These are phyloP conservation scores for Lagopus leucura DNA, from an alignment of 2,113 vertebrate genomes.

Conservation along the genomic window DNA sequence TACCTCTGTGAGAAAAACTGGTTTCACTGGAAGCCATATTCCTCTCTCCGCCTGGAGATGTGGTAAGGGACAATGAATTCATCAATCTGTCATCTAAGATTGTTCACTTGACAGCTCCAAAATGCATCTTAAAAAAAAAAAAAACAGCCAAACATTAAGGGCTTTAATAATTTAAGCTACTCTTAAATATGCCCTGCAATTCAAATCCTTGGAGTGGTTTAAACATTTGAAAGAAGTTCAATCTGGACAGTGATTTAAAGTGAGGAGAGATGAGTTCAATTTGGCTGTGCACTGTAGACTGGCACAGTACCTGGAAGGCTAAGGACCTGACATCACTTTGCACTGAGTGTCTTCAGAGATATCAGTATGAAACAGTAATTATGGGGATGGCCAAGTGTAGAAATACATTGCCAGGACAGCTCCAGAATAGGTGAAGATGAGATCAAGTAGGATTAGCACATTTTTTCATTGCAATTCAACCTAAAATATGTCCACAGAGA, in stretches of 20 bases:
- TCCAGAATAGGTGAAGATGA: neutral
- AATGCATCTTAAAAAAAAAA: slow-evolving; percentile 61
- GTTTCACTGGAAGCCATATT: neutral
- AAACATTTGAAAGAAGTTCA: slow-evolving; percentile 73
- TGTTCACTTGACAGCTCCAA: slow-evolving; percentile 69
- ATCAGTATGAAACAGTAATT: neutral
- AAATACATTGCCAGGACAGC: neutral
- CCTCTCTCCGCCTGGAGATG: neutral
- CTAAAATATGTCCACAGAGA: neutral
- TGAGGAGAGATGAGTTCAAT: slow-evolving; percentile 38
- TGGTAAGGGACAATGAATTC: slow-evolving; percentile 50
- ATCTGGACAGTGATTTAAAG: slow-evolving; percentile 61
- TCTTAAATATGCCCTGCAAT: slow-evolving; percentile 72
- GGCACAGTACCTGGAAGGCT: neutral
- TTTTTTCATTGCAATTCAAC: neutral
- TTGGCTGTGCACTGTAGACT: slow-evolving; percentile 38
- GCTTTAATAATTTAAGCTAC: slow-evolving; percentile 74
- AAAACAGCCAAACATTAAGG: slow-evolving; percentile 56
- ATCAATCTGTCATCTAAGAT: slow-evolving; percentile 69
- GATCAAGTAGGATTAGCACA: neutral
- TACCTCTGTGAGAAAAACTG: neutral
- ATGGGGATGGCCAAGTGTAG: neutral
- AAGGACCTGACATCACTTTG: slow-evolving; percentile 28
- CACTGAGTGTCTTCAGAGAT: slow-evolving; percentile 11
- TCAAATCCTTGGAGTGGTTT: slow-evolving; percentile 75